Evolutionary conservation across 92 coral and sea anemone species (phyloP).

Genomic region (Bergia sp.): DNA sequence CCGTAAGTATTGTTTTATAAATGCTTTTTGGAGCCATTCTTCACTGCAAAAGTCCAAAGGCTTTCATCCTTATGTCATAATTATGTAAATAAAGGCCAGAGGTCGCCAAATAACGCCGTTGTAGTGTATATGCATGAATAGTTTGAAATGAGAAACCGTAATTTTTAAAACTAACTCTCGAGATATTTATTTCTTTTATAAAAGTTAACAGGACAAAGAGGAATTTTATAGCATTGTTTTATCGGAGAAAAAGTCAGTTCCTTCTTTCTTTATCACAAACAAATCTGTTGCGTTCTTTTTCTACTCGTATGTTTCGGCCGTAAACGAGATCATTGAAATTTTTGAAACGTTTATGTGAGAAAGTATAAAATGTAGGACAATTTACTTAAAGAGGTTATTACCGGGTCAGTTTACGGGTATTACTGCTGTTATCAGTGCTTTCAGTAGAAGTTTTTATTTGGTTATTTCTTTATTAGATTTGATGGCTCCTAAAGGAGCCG

Average conservation of each 20-base stretch:
- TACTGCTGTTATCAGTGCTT: neutral
- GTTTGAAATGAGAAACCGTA: slow-evolving; percentile 6
- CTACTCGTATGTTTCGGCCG: slow-evolving; percentile 9
- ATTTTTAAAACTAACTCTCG: slow-evolving; percentile 12
- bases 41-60: slow-evolving; percentile 10
- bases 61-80: slow-evolving; percentile 22
- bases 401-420: neutral
- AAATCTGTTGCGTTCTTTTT: slow-evolving; percentile 13
- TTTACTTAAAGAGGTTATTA: slow-evolving; percentile 17
- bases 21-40: too few relatives aligned
- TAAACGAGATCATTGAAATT: slow-evolving; percentile 15
- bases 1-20: neutral
- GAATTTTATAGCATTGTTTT: slow-evolving; percentile 11
- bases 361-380: slow-evolving; percentile 12
- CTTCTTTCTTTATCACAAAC: slow-evolving; percentile 8
- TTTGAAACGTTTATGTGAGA: slow-evolving; percentile 13
- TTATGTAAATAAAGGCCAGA: slow-evolving; percentile 1
- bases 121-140: slow-evolving; percentile 15
- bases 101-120: neutral
- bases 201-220: slow-evolving; percentile 10
- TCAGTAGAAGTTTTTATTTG: slow-evolving; percentile 2
- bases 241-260: slow-evolving; percentile 14
- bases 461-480: slow-evolving; percentile 5
- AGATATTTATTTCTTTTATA: slow-evolving; percentile 8
- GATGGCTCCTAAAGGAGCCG: slow-evolving; percentile 28